Evolutionary conservation across 2,797 vertebrate species (phyloP), one percentile per base, ranked within the genome.

Genomic region (Girardinus metallicus): DNA sequence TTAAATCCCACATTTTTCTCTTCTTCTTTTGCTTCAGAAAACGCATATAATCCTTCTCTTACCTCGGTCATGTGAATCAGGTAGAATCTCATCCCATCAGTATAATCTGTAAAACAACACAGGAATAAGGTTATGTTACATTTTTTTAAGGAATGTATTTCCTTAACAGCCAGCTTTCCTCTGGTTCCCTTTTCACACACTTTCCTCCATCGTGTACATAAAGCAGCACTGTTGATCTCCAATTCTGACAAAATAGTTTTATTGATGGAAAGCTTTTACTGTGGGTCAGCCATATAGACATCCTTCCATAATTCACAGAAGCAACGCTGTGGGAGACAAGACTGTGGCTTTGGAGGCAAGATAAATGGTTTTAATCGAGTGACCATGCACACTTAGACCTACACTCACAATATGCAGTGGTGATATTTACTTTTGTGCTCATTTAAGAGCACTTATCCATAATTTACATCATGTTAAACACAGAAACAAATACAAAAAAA

Each of bases 51-150:
- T 29, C 12, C 29, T 53, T 77, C 60, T 93, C 97, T 97, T 96
- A 99, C 98, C 98, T 99, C 97, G 0, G 97, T 98, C 86, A 98
- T 96, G 93, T 98, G 98, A 86, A 98, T 97, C 85, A 99, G 91
- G 87, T 97, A 98, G 94, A 99, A 98, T 81, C 96, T 96, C 93
- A 97, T 95, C 85, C 97, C 97, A 80, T 97, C 96, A 0, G 95
- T 94, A 39, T 96, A 96, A 96, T 97, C 96, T 95, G 92, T 55
- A 84, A 85, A 16, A 93, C 70, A 91, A 76, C 60, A 21, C 73
- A 12, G 77, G 18, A 79, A 43, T 74, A 46, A 62, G 6, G 78
- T 75, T 36, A 1, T 18, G 57, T 55, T 47, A 60, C 13, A 29
- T n/a, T 62, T 68, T 16, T 47, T 26, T 1, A 5, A n/a, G 1